phyloP scores from a whole-genome alignment of 2,888 invertebrate genomes.

The Eupithecia abbreviata region DNA sequence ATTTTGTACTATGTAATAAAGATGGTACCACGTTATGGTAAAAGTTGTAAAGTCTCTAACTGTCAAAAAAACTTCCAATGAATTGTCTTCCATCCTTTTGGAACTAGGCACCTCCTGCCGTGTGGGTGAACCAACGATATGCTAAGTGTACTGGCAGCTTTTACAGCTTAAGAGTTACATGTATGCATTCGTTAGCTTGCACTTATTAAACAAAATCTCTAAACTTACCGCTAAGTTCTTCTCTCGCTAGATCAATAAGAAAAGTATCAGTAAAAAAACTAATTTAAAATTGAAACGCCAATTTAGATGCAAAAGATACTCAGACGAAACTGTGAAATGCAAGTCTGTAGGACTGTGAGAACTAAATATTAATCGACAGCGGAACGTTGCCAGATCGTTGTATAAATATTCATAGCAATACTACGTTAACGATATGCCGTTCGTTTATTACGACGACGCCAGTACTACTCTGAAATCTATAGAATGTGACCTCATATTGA shows the following conservation, averaged over 20 bases:
- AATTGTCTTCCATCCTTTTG: not conserved
- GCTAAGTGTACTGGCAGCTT: not conserved
- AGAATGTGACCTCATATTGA: not conserved
- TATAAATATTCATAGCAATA: constrained; percentile 32
- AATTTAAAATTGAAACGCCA: constrained; percentile 13
- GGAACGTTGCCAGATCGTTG: constrained; percentile 33
- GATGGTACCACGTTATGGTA: not conserved
- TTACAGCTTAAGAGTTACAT: not conserved
- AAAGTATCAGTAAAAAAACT: not conserved
- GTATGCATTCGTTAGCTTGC: not conserved
- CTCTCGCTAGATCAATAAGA: not conserved
- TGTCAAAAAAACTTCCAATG: not conserved
- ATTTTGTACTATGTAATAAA: too few relatives aligned
- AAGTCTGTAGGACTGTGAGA: constrained; percentile 26
- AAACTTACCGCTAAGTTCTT: not conserved
- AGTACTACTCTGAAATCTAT: not conserved
- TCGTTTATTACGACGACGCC: constrained; percentile 16
- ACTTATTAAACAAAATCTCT: not conserved
- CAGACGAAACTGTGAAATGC: constrained; percentile 21
- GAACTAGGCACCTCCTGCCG: not conserved
- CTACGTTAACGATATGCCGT: constrained; percentile 28
- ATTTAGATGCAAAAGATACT: constrained; percentile 24
- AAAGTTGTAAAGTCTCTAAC: not conserved
- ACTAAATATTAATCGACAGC: constrained; percentile 35
- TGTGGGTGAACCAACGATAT: not conserved